These are phyloP conservation scores for Anoplopoma fimbria DNA, from an alignment of 2,113 vertebrate genomes.

Conservation along the genomic window DNA sequence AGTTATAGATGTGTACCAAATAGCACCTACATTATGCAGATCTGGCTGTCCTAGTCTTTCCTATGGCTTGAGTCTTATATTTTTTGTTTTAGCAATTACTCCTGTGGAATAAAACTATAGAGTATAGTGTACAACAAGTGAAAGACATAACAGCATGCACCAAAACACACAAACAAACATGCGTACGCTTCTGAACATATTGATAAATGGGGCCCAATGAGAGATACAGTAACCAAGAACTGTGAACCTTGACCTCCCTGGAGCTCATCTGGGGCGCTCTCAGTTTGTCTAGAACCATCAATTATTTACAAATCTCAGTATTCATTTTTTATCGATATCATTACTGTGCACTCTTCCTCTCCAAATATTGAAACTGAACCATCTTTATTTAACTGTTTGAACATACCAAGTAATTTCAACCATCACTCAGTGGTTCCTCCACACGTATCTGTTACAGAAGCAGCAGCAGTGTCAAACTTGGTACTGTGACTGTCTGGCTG, in stretches of 20 bases:
- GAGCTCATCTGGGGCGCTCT: neutral
- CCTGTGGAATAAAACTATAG: neutral
- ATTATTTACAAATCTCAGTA: conserved; percentile 1
- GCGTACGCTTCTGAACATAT: neutral
- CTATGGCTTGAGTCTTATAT: neutral
- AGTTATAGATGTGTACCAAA: neutral
- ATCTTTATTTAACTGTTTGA: neutral
- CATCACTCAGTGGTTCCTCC: neutral
- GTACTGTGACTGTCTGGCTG: conserved; percentile 19
- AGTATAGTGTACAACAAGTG: neutral
- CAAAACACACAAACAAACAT: neutral
- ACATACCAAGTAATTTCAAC: neutral
- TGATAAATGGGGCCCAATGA: neutral
- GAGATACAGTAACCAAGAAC: neutral
- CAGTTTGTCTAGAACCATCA: neutral
- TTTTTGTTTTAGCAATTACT: neutral
- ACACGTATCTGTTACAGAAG: conserved; percentile 4
- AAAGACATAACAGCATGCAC: neutral
- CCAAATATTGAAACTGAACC: neutral
- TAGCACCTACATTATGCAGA: neutral
- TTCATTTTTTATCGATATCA: neutral
- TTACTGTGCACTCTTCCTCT: neutral
- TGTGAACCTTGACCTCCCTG: neutral
- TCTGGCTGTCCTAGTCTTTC: neutral
- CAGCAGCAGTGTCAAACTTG: conserved; percentile 5